A percentile compares a stretch with the other conserved stretches of the same genome.
Evolutionary conservation across 2,888 invertebrate genomes (phyloP).

Genomic region (Hydraecia micacea): DNA sequence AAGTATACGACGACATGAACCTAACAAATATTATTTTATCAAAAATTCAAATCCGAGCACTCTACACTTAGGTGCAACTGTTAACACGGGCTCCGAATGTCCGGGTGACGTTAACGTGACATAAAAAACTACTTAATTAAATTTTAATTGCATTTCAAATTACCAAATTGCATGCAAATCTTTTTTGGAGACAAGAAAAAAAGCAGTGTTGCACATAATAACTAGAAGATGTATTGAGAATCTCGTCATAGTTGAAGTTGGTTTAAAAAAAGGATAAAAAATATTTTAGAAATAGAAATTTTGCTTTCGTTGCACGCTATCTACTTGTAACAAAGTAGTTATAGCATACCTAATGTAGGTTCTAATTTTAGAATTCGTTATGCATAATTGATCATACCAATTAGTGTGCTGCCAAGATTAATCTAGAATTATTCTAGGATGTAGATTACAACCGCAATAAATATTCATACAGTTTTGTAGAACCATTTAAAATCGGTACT

Average conservation of each 20-base stretch:
- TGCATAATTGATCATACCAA: constrained; percentile 45
- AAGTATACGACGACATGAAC: neutral
- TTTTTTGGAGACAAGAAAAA: neutral
- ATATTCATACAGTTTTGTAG: constrained; percentile 36
- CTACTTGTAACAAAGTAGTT: neutral
- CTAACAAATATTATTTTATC: neutral
- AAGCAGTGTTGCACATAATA: neutral
- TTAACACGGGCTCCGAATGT: neutral
- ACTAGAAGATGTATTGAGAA: neutral
- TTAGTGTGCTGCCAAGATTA: constrained; percentile 34
- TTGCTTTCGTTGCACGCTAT: neutral
- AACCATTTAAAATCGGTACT: constrained; percentile 46
- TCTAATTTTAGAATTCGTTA: constrained; percentile 46
- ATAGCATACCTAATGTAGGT: constrained; percentile 29
- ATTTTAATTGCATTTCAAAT: constrained; percentile 29
- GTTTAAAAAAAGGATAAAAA: constrained; percentile 11
- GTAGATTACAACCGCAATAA: constrained; percentile 51
- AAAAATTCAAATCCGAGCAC: neutral
- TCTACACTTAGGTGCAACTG: neutral
- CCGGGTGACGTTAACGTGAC: neutral
- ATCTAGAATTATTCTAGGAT: constrained; percentile 40
- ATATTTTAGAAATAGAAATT: neutral
- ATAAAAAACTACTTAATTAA: neutral
- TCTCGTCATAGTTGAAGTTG: neutral
- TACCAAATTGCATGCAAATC: neutral